Evolutionary conservation across 2,797 vertebrate species (phyloP), one percentile per base, ranked within the genome.

Genomic region (Gobio occitaniae): DNA sequence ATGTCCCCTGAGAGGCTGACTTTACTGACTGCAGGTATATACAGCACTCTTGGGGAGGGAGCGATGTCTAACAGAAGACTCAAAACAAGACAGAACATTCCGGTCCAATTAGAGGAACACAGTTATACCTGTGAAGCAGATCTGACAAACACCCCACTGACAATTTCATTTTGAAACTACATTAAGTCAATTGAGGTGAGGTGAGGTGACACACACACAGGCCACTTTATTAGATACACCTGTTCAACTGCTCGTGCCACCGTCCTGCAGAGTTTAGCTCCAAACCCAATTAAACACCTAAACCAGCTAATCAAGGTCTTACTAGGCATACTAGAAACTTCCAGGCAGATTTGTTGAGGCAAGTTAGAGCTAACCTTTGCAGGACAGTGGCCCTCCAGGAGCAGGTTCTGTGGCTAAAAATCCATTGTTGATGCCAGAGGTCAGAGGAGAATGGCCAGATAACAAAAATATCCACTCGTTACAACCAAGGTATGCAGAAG

Each of bases 361-460:
- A 44, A 44, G 41, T 44, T 44, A 2, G 38, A 41, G 38, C 6
- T 41, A 41, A 41, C 38, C 38, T 41, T 41, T 41, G 38, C 38
- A 41, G 38, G 38, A 41, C 38, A 41, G 38, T 41, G 38, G 38
- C 38, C 38, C 38, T 41, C 61, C 83, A 82, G 71, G 47, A 76
- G 78, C 59, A 4, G 56, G 36, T 87, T 72, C 72, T 85, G 38
- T 83, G 36, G 74, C 75, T 11, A 4, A 56, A 86, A 61, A 86
- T 86, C 59, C n/a, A 36, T 68, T 83, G 81, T 84, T 84, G 82
- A 84, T 82, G 85, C 54, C 65, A 86, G 66, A 88, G 87, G 84
- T 86, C 84, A 86, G 84, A 88, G 84, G 83, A 87, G 68, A 89
- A 87, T 86, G 77, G 72, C 56, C 29, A 70, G 78, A 87, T 52